Evolutionary conservation across 2,888 invertebrate genomes (phyloP).

Genomic region (Herminia tarsipennalis): DNA sequence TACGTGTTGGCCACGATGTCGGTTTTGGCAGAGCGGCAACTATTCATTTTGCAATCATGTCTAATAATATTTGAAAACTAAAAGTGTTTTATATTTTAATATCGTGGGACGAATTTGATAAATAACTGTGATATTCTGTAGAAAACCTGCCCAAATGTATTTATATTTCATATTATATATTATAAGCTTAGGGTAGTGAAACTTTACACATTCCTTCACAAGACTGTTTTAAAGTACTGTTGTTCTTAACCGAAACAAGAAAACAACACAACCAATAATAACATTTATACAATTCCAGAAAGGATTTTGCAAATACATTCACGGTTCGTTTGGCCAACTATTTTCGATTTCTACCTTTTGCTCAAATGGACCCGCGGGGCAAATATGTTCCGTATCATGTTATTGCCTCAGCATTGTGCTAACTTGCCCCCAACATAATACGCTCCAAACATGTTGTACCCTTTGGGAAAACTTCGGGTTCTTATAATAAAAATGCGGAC

Average conservation of each 20-base stretch:
- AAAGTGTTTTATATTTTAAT: no score
- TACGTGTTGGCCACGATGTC: no score
- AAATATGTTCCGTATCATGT: constrained; percentile 41
- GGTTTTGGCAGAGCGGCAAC: no score
- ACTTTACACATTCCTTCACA: not conserved
- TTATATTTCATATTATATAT: no score
- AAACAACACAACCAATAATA: constrained; percentile 16
- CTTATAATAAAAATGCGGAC: constrained; percentile 17
- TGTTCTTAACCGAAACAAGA: constrained; percentile 1
- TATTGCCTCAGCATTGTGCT: constrained; percentile 37
- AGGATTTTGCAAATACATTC: constrained; percentile 24
- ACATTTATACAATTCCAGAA: constrained; percentile 16
- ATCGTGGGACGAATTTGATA: no score
- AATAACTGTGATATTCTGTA: no score
- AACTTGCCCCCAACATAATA: constrained; percentile 31
- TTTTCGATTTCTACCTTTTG: constrained; percentile 38
- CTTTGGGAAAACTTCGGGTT: constrained; percentile 26
- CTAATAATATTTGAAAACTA: no score
- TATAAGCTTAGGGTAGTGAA: no score
- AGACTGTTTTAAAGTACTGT: not conserved
- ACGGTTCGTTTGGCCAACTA: constrained; percentile 35
- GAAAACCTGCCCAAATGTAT: no score
- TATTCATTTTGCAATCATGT: no score
- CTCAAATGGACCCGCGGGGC: constrained; percentile 41
- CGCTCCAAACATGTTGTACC: constrained; percentile 30